Base-by-base conservation (phyloP, 2,797 vertebrate genomes). In the Limnodromus scolopaceus region DNA sequence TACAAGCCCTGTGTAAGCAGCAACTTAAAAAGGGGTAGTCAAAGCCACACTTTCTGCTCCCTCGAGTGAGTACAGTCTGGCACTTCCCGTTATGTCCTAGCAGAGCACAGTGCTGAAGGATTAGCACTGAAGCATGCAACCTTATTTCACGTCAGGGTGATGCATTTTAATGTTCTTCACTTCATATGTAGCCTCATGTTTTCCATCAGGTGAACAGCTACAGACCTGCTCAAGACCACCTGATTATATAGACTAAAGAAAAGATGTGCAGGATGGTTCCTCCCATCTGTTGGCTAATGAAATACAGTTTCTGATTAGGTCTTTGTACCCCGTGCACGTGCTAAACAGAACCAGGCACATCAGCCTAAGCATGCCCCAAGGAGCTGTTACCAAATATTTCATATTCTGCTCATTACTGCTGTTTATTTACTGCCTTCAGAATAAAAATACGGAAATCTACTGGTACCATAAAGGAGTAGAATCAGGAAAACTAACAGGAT, bases 371-470 rank as follows among this genome's bases (percentile, higher is more conserved):
- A 84, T 70, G 43, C 91, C 91, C 92, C 28, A 57, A 92, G 78
- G 87, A 92, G 36, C 63, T 58, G 11, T 89, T 91, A 93, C 79
- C 89, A 87, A 92, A 92, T 93, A 95, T 80, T 95, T 92, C 75
- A 85, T 74, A 69, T 92, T 94, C 87, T 92, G 12, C 57, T 96
- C 65, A 75, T 96, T 93, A 94, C 81, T 87, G 65, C 68, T 96
- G 83, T 95, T 95, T 94, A 92, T 96, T 97, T 97, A 96, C 92
- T 91, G 45, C 55, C 75, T 92, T 87, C 79, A 75, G 53, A 93
- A 95, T 65, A 82, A 92, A 93, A 95, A 88, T 58, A 87, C 86
- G 46, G 83, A 84, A 92, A 79, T 78, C 54, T 89, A 83, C 9
- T 86, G 4, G 41, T 60, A 49, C 60, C 46, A 51, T 69, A 92